A percentile compares a stretch with the other conserved stretches of the same genome.
These are phyloP conservation scores for Phortica okadai DNA, from an alignment of 2,888 invertebrate species.

Conservation along the genomic window DNA sequence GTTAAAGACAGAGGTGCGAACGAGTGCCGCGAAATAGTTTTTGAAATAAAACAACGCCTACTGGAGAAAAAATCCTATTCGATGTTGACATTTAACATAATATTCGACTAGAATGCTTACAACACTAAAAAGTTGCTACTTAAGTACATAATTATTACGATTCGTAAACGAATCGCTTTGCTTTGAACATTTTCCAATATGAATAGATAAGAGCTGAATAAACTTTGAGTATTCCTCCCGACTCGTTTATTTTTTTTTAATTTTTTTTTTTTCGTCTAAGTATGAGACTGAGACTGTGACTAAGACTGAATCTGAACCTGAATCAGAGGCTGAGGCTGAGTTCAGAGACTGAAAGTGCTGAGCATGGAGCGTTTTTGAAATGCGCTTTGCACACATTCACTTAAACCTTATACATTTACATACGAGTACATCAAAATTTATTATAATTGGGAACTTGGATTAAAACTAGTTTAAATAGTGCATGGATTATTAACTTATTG, in stretches of 20 bases:
- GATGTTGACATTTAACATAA: slow-evolving; percentile 10
- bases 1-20: background rate
- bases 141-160: background rate
- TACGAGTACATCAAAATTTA: background rate
- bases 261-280: background rate
- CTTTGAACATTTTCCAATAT: slow-evolving; percentile 15
- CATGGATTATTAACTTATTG: background rate
- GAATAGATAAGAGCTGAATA: background rate
- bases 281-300: background rate
- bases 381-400: background rate
- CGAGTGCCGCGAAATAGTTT: background rate
- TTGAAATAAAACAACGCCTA: slow-evolving; percentile 5
- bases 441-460: slow-evolving; percentile 1
- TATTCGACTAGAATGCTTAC: background rate
- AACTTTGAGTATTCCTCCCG: background rate
- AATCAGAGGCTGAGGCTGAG: background rate
- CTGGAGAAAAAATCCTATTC: slow-evolving; percentile 15
- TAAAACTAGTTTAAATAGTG: background rate
- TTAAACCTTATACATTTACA: background rate
- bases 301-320: background rate
- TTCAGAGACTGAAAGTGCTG: background rate
- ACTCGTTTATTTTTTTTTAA: background rate
- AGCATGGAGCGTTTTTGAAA: too few relatives aligned
- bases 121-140: background rate
- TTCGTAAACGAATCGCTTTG: slow-evolving; percentile 12